Percentiles rank a stretch among this genome's conserved stretches.
Evolutionary conservation across 2,113 vertebrate genomes (phyloP).

Genomic region (Phocoena sinus): DNA sequence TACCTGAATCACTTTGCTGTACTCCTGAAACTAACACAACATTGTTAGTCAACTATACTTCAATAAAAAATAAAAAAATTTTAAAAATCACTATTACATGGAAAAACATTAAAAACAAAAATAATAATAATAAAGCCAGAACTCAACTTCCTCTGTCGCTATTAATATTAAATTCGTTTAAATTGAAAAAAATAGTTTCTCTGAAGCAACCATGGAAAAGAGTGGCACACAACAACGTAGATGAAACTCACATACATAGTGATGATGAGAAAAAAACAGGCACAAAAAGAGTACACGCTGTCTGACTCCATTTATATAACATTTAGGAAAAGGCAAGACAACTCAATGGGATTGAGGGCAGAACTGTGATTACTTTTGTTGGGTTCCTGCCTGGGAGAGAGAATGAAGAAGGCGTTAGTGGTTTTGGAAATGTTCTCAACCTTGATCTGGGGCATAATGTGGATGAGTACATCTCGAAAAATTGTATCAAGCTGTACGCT

Average conservation of each 20-base stretch:
- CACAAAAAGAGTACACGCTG: neutral
- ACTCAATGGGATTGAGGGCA: neutral
- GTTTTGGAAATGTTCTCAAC: slow-evolving; percentile 9
- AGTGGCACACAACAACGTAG: neutral
- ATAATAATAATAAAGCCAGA: slow-evolving; percentile 6
- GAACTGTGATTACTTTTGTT: neutral
- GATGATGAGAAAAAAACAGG: neutral
- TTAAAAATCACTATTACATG: neutral
- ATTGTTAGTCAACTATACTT: neutral
- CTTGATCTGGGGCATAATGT: neutral
- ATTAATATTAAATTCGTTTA: slow-evolving; percentile 9
- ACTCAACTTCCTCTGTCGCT: neutral
- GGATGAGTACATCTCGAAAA: neutral
- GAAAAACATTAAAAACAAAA: neutral
- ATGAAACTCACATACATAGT: neutral
- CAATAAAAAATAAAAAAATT: neutral
- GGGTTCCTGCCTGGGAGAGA: neutral
- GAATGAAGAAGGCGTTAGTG: neutral
- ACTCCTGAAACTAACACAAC: neutral
- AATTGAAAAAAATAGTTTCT: neutral
- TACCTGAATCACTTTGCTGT: neutral
- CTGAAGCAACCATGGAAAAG: neutral
- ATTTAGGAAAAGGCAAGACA: slow-evolving; percentile 25
- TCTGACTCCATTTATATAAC: neutral
- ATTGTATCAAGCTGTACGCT: neutral